phyloP scores from a whole-genome alignment of 2,113 vertebrate species.

The Empidonax alnorum region DNA sequence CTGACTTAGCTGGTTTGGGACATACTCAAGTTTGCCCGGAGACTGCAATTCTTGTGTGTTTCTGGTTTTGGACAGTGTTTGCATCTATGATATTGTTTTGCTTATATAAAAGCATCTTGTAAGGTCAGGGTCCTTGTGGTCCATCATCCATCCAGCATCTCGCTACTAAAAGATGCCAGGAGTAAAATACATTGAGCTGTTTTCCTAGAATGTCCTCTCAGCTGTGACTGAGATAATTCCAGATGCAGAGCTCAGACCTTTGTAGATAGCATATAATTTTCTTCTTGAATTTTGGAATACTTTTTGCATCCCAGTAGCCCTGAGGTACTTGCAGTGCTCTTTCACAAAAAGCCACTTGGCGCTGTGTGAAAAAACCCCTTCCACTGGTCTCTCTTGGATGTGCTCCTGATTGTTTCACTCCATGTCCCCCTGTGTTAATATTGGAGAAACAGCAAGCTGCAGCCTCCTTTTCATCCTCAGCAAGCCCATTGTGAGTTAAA shows the following conservation, averaged over 20 bases:
- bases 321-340: neutral
- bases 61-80: neutral
- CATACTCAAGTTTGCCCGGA: neutral
- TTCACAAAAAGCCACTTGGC: neutral
- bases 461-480: neutral
- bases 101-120: neutral
- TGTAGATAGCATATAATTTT: neutral
- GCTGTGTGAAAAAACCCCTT: neutral
- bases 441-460: neutral
- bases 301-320: neutral
- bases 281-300: neutral
- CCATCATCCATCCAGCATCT: neutral
- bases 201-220: neutral
- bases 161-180: neutral
- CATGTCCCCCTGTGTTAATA: accelerated
- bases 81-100: neutral
- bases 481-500: neutral
- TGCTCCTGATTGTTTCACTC: neutral
- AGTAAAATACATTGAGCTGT: neutral
- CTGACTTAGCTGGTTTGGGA: neutral
- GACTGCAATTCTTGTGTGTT: neutral
- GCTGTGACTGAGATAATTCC: neutral
- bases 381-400: neutral
- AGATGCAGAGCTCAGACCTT: neutral
- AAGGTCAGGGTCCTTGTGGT: neutral